phyloP scores from a whole-genome alignment of 2,797 vertebrate species.

The Xenentodon cancila region DNA sequence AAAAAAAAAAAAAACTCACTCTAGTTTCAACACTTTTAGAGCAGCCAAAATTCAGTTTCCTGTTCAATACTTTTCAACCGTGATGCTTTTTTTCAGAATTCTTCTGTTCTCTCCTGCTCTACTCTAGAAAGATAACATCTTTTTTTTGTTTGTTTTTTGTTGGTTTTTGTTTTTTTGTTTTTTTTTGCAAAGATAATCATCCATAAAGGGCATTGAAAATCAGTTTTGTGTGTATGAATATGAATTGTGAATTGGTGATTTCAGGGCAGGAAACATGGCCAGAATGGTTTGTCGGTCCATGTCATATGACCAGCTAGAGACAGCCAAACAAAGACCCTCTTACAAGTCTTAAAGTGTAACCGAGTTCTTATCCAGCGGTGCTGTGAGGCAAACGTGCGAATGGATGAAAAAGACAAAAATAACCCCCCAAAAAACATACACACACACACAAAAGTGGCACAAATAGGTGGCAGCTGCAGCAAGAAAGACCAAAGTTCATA shows the following conservation, averaged over 20 bases:
- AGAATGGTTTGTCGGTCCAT: slow-evolving; percentile 56
- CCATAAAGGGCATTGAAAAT: slow-evolving; percentile 18
- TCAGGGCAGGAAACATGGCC: slow-evolving; percentile 58
- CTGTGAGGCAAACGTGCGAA: slow-evolving; percentile 19
- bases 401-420: slow-evolving; percentile 11
- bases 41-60: slow-evolving; percentile 36
- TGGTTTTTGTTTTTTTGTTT: background rate
- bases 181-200: slow-evolving; percentile 5
- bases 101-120: background rate
- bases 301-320: slow-evolving; percentile 72
- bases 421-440: slow-evolving; percentile 15
- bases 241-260: slow-evolving; percentile 42
- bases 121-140: background rate
- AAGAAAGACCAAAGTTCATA: too few species aligned
- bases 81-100: background rate
- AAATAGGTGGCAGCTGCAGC: too few species aligned
- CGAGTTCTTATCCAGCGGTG: slow-evolving; percentile 37
- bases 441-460: slow-evolving; percentile 9
- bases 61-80: slow-evolving; percentile 24
- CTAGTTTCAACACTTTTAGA: slow-evolving; percentile 51
- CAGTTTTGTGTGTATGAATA: slow-evolving; percentile 29
- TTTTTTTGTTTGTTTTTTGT: background rate
- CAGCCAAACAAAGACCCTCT: slow-evolving; percentile 65
- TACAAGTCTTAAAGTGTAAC: slow-evolving; percentile 46
- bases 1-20: slow-evolving; percentile 32